phyloP scores from a whole-genome alignment of 2,113 vertebrate species.

The Saimiri boliviensis region DNA sequence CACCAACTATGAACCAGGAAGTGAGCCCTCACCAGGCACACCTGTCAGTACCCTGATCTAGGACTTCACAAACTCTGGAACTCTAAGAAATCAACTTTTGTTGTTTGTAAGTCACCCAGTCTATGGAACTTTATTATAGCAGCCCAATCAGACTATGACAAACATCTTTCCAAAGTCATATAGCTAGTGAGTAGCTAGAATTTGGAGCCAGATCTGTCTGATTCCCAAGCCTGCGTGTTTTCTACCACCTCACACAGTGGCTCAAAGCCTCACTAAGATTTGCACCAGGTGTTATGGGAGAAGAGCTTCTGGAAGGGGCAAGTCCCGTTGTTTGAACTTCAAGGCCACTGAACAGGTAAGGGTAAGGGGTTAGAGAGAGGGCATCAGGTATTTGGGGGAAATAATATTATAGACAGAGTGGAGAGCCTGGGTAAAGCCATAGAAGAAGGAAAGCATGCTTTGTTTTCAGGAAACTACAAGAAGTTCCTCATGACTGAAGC shows the following conservation, averaged over 20 bases:
- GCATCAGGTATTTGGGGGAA: background rate
- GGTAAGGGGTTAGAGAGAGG: background rate
- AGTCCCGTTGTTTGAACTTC: background rate
- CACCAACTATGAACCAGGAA: background rate
- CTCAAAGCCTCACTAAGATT: background rate
- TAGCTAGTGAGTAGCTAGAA: background rate
- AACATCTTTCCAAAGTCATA: background rate
- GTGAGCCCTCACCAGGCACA: background rate
- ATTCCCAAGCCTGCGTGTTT: background rate
- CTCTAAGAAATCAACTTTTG: background rate
- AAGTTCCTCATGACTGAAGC: background rate
- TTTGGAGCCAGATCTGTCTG: background rate
- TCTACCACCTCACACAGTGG: background rate
- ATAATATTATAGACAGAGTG: background rate
- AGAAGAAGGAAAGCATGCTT: background rate
- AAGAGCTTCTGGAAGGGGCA: background rate
- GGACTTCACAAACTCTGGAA: background rate
- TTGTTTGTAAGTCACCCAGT: background rate
- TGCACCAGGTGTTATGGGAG: background rate
- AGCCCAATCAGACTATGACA: background rate
- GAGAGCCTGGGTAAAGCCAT: background rate
- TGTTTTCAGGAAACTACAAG: conserved; percentile 8
- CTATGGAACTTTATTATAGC: background rate
- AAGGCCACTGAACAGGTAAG: background rate
- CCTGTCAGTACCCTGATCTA: background rate